phyloP scores from a whole-genome alignment of 2,113 vertebrate genomes.

The Atractosteus spatula region DNA sequence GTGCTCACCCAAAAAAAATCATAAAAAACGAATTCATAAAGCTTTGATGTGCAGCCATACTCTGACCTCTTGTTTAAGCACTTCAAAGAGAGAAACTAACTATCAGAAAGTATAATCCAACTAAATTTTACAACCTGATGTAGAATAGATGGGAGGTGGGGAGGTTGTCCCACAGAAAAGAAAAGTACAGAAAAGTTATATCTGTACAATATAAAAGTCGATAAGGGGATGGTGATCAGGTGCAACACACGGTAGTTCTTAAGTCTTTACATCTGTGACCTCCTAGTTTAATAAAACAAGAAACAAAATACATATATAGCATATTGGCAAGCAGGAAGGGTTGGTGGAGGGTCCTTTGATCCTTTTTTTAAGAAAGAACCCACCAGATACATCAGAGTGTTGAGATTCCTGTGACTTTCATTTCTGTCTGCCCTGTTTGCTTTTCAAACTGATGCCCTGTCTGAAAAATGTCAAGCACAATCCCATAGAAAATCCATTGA shows the following conservation, averaged over 20 bases:
- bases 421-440: neutral
- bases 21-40: slow-evolving; percentile 67
- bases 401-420: neutral
- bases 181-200: slow-evolving; percentile 3
- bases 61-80: slow-evolving; percentile 64
- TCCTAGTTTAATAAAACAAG: neutral
- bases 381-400: slow-evolving; percentile 20
- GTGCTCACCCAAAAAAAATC: slow-evolving; percentile 62
- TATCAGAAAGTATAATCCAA: slow-evolving; percentile 70
- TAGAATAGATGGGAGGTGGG: slow-evolving; percentile 4
- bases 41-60: slow-evolving; percentile 85
- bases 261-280: slow-evolving; percentile 1
- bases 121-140: slow-evolving; percentile 52
- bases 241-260: neutral
- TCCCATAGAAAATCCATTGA: too few relatives aligned
- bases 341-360: slow-evolving; percentile 12
- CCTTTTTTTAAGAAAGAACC: slow-evolving; percentile 14
- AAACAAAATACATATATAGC: slow-evolving; percentile 9
- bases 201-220: slow-evolving; percentile 20
- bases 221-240: neutral
- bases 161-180: neutral
- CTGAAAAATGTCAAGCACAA: too few relatives aligned
- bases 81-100: slow-evolving; percentile 82
- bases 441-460: too few relatives aligned
- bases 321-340: neutral